Conservation (phyloP, 2,797 vertebrate genomes). For the Merluccius polli region DNA sequence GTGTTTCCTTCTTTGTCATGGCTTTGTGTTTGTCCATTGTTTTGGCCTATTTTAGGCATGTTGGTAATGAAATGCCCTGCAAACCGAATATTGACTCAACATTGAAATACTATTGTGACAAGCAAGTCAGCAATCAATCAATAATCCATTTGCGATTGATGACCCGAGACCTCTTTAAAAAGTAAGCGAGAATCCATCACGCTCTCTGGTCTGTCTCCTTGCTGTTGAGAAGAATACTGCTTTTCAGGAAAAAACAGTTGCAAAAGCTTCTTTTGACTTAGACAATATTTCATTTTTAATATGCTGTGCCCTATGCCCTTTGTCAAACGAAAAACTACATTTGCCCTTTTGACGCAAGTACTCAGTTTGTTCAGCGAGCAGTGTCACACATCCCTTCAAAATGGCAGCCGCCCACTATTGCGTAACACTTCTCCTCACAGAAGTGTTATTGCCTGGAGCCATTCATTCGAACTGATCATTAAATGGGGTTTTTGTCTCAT, state of each 20-base stretch:
- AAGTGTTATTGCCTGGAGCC: slow-evolving; percentile 58
- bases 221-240: slow-evolving; percentile 33
- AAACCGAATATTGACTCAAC: slow-evolving; percentile 43
- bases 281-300: slow-evolving; percentile 23
- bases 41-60: slow-evolving; percentile 52
- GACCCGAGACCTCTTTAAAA: slow-evolving; percentile 24
- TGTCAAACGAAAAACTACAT: slow-evolving; percentile 63
- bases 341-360: slow-evolving; percentile 68
- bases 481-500: slow-evolving; percentile 78
- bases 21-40: slow-evolving; percentile 52
- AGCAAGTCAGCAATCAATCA: slow-evolving; percentile 42
- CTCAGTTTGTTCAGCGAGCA: slow-evolving; percentile 30
- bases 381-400: slow-evolving; percentile 27
- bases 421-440: slow-evolving; percentile 47
- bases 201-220: slow-evolving; percentile 29
- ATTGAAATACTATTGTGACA: slow-evolving; percentile 44
- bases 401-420: slow-evolving; percentile 52
- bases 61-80: slow-evolving; percentile 53
- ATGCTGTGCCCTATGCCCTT: slow-evolving; percentile 56
- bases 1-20: slow-evolving; percentile 44
- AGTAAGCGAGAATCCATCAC: slow-evolving; percentile 29
- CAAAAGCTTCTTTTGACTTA: slow-evolving; percentile 21
- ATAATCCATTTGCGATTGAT: slow-evolving; percentile 30
- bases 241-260: neutral
- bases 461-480: slow-evolving; percentile 61